phyloP scores from a whole-genome alignment of 2,888 invertebrate genomes.

The Arrhopalites spinosus region DNA sequence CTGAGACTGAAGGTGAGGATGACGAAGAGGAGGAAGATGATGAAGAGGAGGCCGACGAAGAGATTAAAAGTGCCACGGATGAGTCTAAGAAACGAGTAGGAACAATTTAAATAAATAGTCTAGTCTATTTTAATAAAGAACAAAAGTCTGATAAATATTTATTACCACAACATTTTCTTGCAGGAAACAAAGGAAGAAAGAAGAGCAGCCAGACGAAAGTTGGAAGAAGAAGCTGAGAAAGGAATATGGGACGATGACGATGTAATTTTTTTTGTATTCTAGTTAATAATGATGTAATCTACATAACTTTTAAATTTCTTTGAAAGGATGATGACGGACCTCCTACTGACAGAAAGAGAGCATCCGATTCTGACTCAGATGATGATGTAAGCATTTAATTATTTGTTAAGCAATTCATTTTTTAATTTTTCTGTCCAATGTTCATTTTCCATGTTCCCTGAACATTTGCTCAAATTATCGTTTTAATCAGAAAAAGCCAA shows the following conservation, averaged over 20 bases:
- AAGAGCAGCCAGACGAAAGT: conserved; percentile 25
- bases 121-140: neutral
- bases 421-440: neutral
- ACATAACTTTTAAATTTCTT: too few species aligned
- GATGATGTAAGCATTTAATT: conserved; percentile 17
- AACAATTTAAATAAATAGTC: neutral
- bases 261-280: conserved; percentile 15
- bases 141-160: neutral
- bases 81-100: neutral
- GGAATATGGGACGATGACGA: conserved; percentile 31
- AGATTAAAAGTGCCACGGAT: neutral
- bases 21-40: conserved; percentile 28
- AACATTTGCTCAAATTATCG: too few species aligned
- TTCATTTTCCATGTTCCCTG: too few species aligned
- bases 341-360: neutral
- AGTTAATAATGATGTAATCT: neutral
- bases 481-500: neutral
- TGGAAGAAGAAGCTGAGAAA: conserved; percentile 18
- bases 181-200: conserved; percentile 47
- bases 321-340: conserved; percentile 20
- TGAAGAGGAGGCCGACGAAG: conserved; percentile 22
- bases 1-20: conserved; percentile 15
- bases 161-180: neutral
- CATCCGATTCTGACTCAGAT: conserved; percentile 35
- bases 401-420: neutral